Percentiles rank a stretch among this genome's conserved stretches.
These are phyloP conservation scores for Bombus difficillimus DNA, from an alignment of 1,140 invertebrate species.

Conservation along the genomic window DNA sequence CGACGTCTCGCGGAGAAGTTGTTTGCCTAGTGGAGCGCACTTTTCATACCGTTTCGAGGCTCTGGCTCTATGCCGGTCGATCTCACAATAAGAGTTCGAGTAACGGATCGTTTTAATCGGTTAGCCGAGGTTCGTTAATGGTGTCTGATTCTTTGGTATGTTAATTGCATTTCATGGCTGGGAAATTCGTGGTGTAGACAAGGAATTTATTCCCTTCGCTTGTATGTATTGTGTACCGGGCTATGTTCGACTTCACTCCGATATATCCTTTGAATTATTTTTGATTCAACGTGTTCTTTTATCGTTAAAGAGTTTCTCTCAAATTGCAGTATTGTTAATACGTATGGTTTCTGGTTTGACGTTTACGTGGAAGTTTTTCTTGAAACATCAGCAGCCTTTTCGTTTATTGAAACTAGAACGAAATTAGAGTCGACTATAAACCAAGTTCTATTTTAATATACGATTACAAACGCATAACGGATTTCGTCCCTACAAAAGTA, in stretches of 20 bases:
- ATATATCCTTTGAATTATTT: neutral
- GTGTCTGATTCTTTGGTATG: neutral
- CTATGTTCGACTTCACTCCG: neutral
- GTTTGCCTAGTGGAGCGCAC: conserved; percentile 1
- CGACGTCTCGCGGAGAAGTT: conserved; percentile 1
- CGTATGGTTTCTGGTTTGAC: too few species aligned
- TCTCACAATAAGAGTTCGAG: neutral
- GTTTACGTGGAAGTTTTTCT: too few species aligned
- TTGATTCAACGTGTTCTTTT: too few species aligned
- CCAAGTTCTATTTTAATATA: neutral
- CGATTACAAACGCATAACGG: too few species aligned
- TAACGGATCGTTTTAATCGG: conserved; percentile 8
- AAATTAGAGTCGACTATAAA: neutral
- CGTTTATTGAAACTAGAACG: neutral
- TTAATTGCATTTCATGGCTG: neutral
- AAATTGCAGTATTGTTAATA: too few species aligned
- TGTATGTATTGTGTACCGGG: too few species aligned
- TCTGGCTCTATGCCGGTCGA: neutral
- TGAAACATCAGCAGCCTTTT: neutral
- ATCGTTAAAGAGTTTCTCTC: too few species aligned
- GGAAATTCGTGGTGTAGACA: neutral
- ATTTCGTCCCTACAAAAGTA: too few species aligned
- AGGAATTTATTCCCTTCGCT: neutral
- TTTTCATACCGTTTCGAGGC: neutral
- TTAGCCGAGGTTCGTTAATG: conserved; percentile 4